Conservation (phyloP, 2,113 vertebrate genomes). For the Chaetodon trifascialis region DNA sequence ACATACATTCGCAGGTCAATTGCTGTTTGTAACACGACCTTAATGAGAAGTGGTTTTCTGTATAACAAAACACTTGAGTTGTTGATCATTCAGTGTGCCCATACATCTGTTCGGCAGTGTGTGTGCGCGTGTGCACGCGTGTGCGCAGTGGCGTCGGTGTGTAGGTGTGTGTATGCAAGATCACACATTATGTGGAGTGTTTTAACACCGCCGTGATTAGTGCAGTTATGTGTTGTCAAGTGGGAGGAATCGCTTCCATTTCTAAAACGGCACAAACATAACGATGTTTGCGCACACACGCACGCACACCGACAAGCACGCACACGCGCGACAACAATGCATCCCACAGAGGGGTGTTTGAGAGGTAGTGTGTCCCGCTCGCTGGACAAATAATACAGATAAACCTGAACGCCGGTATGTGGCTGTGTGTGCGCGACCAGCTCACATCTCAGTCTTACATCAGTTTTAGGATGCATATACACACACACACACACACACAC, state of each 20-base stretch:
- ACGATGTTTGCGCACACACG: constrained; percentile 51
- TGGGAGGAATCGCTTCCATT: constrained; percentile 81
- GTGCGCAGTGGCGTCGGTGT: constrained; percentile 46
- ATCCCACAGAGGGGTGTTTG: constrained; percentile 64
- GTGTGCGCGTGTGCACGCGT: not conserved
- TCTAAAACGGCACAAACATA: constrained; percentile 70
- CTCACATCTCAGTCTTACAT: constrained; percentile 30
- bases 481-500: no score
- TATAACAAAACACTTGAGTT: constrained; percentile 73
- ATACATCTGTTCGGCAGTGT: constrained; percentile 50
- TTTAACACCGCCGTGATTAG: constrained; percentile 75
- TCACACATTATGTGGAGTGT: constrained; percentile 73
- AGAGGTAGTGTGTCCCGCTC: constrained; percentile 63
- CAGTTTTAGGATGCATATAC: constrained; percentile 28
- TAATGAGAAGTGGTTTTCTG: constrained; percentile 58
- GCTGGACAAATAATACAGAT: constrained; percentile 67
- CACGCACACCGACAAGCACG: constrained; percentile 42
- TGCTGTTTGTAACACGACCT: constrained; percentile 75
- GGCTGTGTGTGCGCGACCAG: not conserved
- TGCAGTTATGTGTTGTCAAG: constrained; percentile 77
- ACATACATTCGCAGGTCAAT: constrained; percentile 69
- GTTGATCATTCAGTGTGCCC: constrained; percentile 57
- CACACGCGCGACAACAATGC: constrained; percentile 54
- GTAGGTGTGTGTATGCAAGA: constrained; percentile 51
- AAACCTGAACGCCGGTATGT: constrained; percentile 35